Percentiles rank a stretch among this genome's conserved stretches.
These are phyloP conservation scores for Myripristis jacobus DNA, from an alignment of 2,797 vertebrate genomes.

Conservation along the genomic window DNA sequence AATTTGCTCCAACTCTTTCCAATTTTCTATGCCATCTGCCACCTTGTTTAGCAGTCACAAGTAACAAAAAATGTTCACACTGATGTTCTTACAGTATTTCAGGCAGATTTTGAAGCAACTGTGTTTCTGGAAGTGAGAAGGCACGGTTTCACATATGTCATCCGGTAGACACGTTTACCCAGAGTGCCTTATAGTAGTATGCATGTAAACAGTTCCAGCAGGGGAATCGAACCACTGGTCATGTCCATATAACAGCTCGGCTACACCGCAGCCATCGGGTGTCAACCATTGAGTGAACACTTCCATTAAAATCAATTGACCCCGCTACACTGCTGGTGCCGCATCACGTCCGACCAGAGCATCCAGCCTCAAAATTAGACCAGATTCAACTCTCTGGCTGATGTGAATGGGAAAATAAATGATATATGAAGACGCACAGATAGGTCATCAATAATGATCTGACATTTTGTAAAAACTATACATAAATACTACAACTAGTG, in stretches of 20 bases:
- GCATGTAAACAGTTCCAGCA: conserved; percentile 12
- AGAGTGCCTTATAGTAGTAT: conserved; percentile 7
- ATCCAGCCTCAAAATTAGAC: no score
- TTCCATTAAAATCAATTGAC: no score
- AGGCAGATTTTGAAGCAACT: conserved; percentile 10
- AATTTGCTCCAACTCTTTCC: conserved; percentile 52
- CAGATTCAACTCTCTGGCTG: no score
- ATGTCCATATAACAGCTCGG: background rate
- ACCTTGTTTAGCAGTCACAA: conserved; percentile 46
- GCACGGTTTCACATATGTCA: background rate
- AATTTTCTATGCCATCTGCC: conserved; percentile 68
- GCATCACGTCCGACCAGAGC: no score
- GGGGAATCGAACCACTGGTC: conserved; percentile 15
- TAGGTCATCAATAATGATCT: no score
- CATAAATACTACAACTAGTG: no score
- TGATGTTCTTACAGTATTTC: conserved; percentile 33
- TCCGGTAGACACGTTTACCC: background rate
- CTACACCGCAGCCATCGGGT: no score
- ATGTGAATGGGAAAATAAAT: no score
- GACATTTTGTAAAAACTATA: no score
- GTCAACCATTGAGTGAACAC: no score
- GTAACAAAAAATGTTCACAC: conserved; percentile 51
- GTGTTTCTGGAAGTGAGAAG: background rate
- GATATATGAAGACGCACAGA: no score
- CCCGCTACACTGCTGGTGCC: no score